Base-by-base conservation (phyloP, 2,888 invertebrate genomes). In the Selenia dentaria region DNA sequence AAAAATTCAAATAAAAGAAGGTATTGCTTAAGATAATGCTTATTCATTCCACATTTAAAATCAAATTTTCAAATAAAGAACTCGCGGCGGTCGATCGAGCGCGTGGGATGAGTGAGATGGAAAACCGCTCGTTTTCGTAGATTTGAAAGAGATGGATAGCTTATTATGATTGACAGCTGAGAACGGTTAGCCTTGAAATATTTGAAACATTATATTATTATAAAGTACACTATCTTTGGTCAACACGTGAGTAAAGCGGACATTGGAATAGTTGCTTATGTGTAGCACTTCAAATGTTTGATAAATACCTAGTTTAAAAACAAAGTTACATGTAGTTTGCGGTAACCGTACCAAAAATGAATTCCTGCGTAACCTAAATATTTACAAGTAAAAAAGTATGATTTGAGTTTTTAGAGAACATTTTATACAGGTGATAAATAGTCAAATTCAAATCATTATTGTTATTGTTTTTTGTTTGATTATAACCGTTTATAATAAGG, bases 131-230 rank as follows among this genome's bases (percentile, higher is more conserved):
- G 63, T 66, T 69, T 69, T 67, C 67, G 72, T 75, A 70, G 62
- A 77, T 68, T 66, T 64, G 82, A 88, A 65, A 73, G 80, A 82
- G 89, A 86, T 69, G 68, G 80, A 79, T 81, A 85, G 80, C 83
- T 85, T 88, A 88, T 88, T 88, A 90, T 90, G 90, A 90, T 90
- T 90, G 90, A 90, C 90, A 90, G 90, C 87, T 90, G 84, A 89
- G 89, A 89, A 88, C 89, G 89, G 88, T 88, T 88, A 87, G 85
- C 90, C 90, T 90, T 90, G 90, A 89, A 90, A 90, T 90, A 90
- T 89, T 90, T 89, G 89, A 89, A 90, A 89, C 90, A 89, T 90
- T 89, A 89, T 89, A 90, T 86, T 88, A 87, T 85, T 89, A 88
- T 86, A 86, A 88, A 90, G 89, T 89, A 90, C 89, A 87, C 88